Evolutionary conservation across 1,140 invertebrate species (phyloP).

Genomic region (Pseudomyrmex pallidus): DNA sequence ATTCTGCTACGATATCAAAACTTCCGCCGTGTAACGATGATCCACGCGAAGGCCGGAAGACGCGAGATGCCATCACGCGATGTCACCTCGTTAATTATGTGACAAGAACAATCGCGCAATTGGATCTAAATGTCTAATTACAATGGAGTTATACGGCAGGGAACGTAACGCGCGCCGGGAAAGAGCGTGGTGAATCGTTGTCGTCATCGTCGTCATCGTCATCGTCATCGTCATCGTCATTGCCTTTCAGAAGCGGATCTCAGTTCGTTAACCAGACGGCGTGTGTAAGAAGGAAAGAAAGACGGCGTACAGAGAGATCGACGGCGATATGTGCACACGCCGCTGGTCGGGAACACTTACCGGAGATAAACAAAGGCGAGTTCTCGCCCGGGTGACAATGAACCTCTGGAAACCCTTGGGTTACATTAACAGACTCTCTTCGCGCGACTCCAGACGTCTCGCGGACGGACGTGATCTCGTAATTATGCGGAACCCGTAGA

Average conservation of each 20-base stretch:
- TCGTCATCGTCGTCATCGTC: slow-evolving; percentile 4
- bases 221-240: slow-evolving; percentile 35
- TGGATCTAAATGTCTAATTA: slow-evolving; percentile 60
- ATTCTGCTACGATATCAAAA: background rate
- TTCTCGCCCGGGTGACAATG: slow-evolving; percentile 79
- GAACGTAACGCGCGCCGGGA: slow-evolving; percentile 31
- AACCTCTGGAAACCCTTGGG: slow-evolving; percentile 75
- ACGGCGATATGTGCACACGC: slow-evolving; percentile 65
- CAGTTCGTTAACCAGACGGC: slow-evolving; percentile 75
- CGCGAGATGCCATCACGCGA: background rate
- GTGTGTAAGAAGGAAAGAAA: slow-evolving; percentile 57
- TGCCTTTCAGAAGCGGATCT: slow-evolving; percentile 59
- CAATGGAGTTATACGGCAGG: slow-evolving; percentile 2
- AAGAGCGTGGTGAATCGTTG: slow-evolving; percentile 13
- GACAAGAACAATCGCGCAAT: slow-evolving; percentile 53
- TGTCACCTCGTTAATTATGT: slow-evolving; percentile 39
- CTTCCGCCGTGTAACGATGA: slow-evolving; percentile 32
- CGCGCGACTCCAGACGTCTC: slow-evolving; percentile 64
- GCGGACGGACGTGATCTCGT: slow-evolving; percentile 75
- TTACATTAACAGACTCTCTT: slow-evolving; percentile 69
- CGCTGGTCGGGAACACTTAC: slow-evolving; percentile 65
- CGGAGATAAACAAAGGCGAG: slow-evolving; percentile 75
- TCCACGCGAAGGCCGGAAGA: slow-evolving; percentile 30
- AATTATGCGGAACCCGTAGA: slow-evolving; percentile 74
- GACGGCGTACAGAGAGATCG: slow-evolving; percentile 67